Percentiles rank a stretch among this genome's conserved stretches.
Conservation (phyloP, 2,888 invertebrate genomes). For the Margaritifera margaritifera region DNA sequence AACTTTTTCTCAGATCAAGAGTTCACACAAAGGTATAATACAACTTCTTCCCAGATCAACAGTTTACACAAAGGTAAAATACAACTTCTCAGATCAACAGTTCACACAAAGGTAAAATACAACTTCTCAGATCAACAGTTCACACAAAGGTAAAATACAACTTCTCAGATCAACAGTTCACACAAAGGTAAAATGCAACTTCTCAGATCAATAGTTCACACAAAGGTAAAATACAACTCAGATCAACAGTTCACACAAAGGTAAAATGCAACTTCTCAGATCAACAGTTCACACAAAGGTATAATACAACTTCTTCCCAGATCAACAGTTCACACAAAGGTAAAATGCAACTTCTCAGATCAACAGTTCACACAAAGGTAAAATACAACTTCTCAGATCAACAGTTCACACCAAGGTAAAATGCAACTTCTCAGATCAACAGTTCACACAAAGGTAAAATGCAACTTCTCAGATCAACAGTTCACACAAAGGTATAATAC, state of each 20-base stretch:
- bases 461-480: slow-evolving; percentile 91
- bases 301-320: slow-evolving; percentile 83
- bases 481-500: slow-evolving; percentile 82
- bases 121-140: slow-evolving; percentile 91
- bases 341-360: slow-evolving; percentile 84
- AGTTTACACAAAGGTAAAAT: slow-evolving; percentile 82
- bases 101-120: slow-evolving; percentile 82
- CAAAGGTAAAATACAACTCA: slow-evolving; percentile 80
- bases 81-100: slow-evolving; percentile 91
- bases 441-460: slow-evolving; percentile 82
- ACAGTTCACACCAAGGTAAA: no score
- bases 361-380: slow-evolving; percentile 87
- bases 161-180: slow-evolving; percentile 92
- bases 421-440: slow-evolving; percentile 90
- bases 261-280: slow-evolving; percentile 81
- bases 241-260: slow-evolving; percentile 90
- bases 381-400: no score
- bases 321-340: slow-evolving; percentile 89
- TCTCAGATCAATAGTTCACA: slow-evolving; percentile 91
- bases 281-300: slow-evolving; percentile 90
- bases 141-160: slow-evolving; percentile 81
- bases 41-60: slow-evolving; percentile 90
- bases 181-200: slow-evolving; percentile 81
- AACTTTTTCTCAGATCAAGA: slow-evolving; percentile 89
- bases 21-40: slow-evolving; percentile 83